phyloP scores from a whole-genome alignment of 1,140 invertebrate species.

The Globodera ellingtonae region DNA sequence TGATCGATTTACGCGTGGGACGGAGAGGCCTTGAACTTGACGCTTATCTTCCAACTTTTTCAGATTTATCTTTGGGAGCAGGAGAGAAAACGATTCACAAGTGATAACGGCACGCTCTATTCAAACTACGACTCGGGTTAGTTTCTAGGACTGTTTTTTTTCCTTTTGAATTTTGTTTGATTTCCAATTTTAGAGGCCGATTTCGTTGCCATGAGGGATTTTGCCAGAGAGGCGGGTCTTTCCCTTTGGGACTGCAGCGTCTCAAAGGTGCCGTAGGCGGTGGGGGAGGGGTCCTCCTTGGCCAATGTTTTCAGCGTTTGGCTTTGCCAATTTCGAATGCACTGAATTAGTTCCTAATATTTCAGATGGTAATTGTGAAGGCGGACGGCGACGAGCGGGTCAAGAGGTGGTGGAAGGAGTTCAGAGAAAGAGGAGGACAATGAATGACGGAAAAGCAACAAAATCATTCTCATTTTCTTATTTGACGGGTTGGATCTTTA shows the following conservation, averaged over 20 bases:
- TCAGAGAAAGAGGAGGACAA: neutral
- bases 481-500: too few relatives aligned
- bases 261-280: conserved; percentile 6
- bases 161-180: neutral
- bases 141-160: neutral
- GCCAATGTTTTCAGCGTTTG: neutral
- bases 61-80: conserved; percentile 51
- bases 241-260: conserved; percentile 35
- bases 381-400: conserved; percentile 50
- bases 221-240: conserved; percentile 24
- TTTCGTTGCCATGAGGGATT: conserved; percentile 42
- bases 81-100: conserved; percentile 41
- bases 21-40: too few relatives aligned
- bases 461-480: too few relatives aligned
- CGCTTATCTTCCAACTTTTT: conserved; percentile 11
- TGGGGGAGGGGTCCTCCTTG: neutral
- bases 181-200: conserved; percentile 29
- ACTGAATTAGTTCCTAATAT: neutral
- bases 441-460: neutral
- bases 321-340: neutral
- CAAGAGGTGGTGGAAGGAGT: conserved; percentile 41
- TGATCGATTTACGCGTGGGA: too few relatives aligned
- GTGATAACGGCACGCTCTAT: conserved; percentile 38
- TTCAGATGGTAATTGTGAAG: conserved; percentile 42
- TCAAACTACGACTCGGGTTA: conserved; percentile 45